Conservation (phyloP, 2,797 vertebrate species). For the Anguilla obscura region DNA sequence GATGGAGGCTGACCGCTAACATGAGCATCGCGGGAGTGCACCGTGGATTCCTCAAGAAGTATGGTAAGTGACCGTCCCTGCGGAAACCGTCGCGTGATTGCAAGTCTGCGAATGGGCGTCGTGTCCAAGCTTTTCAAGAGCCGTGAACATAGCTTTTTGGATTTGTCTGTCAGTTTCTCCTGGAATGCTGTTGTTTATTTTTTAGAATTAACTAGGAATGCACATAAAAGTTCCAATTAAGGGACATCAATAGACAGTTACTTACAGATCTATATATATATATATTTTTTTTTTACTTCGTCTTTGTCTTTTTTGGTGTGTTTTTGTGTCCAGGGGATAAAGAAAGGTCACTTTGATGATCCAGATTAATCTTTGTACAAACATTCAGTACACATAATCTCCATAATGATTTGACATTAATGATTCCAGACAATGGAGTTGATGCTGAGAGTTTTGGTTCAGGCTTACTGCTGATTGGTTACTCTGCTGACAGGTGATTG, state of each 20-base stretch:
- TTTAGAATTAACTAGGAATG: background rate
- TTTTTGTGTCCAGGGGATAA: background rate
- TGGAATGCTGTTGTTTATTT: background rate
- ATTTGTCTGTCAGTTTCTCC: background rate
- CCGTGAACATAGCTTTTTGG: background rate
- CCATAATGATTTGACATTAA: background rate
- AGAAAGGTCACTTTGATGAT: slow-evolving; percentile 5
- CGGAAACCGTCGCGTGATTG: background rate
- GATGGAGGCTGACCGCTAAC: slow-evolving; percentile 28
- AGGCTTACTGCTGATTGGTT: background rate
- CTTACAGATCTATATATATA: too few relatives aligned
- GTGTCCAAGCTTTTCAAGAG: background rate
- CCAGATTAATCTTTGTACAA: background rate
- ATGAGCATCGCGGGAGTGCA: slow-evolving; percentile 28
- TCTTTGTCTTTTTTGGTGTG: background rate
- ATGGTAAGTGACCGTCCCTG: slow-evolving; percentile 14
- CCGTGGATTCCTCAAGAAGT: slow-evolving; percentile 34
- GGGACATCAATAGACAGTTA: background rate
- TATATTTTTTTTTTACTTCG: background rate
- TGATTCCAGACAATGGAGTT: background rate
- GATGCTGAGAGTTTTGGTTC: background rate
- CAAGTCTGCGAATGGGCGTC: background rate
- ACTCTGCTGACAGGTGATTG: background rate
- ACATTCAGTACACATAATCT: background rate
- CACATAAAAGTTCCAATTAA: background rate